phyloP scores from a whole-genome alignment of 1,140 invertebrate species.

The Drosophila fuyamai region DNA sequence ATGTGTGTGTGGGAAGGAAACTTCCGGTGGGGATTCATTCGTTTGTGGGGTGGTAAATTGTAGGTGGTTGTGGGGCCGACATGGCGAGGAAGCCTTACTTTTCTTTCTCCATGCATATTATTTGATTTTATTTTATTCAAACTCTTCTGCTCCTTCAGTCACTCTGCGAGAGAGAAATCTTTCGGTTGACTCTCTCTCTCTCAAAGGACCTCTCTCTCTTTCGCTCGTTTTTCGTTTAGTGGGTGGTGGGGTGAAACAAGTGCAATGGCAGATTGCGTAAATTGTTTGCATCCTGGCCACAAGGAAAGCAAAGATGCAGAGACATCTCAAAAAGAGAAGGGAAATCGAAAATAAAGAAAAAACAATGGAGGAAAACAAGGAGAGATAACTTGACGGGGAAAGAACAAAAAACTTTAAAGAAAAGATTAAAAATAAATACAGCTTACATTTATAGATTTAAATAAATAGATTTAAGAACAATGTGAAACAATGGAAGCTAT shows the following conservation, averaged over 20 bases:
- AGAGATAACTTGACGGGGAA: no score
- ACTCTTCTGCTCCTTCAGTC: constrained; percentile 50
- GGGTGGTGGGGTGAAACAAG: constrained; percentile 17
- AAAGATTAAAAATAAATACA: background rate
- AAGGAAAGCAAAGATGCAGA: constrained; percentile 38
- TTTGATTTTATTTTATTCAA: constrained; percentile 79
- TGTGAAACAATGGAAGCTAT: no score
- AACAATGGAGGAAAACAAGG: background rate
- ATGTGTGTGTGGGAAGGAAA: constrained; percentile 5
- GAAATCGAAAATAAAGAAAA: background rate
- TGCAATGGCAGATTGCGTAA: constrained; percentile 75
- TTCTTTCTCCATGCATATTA: constrained; percentile 75
- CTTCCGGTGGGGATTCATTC: constrained; percentile 8
- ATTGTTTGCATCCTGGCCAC: constrained; percentile 75
- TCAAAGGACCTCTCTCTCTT: constrained; percentile 7
- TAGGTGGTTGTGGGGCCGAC: constrained; percentile 1
- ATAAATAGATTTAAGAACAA: no score
- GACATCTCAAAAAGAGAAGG: constrained; percentile 1
- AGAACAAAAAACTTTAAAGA: background rate
- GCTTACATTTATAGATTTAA: no score
- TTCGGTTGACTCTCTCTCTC: constrained; percentile 17
- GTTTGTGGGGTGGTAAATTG: constrained; percentile 3
- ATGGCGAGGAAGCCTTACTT: constrained; percentile 41
- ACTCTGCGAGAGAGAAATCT: constrained; percentile 26
- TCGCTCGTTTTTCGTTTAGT: constrained; percentile 14